phyloP scores from a whole-genome alignment of 2,113 vertebrate genomes.

The Forbesichthys agassizii region DNA sequence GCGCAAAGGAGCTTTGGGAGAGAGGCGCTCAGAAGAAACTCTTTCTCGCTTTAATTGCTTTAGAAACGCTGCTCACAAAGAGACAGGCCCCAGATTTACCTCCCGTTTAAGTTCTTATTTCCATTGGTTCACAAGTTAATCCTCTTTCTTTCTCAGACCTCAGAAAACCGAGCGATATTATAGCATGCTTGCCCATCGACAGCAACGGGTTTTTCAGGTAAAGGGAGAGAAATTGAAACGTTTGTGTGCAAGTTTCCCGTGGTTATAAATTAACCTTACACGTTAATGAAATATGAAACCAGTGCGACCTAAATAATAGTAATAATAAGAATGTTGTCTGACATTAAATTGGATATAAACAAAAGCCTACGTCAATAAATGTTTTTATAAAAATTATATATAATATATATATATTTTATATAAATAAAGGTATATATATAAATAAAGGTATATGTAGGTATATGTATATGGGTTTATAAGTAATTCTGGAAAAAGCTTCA shows the following conservation, averaged over 20 bases:
- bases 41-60: conserved; percentile 97
- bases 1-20: conserved; percentile 89
- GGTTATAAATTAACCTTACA: background rate
- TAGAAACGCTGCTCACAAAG: conserved; percentile 94
- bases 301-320: background rate
- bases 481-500: background rate
- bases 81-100: conserved; percentile 93
- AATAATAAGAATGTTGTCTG: background rate
- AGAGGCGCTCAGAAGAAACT: conserved; percentile 90
- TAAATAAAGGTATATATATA: no score
- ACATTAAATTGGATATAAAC: no score
- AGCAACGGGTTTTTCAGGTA: conserved; percentile 43
- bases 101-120: conserved; percentile 97
- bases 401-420: no score
- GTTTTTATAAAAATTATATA: no score
- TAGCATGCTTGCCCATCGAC: conserved; percentile 43
- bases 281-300: background rate
- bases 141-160: conserved; percentile 87
- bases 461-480: no score
- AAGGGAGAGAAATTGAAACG: conserved; percentile 27
- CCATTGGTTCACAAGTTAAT: conserved; percentile 98
- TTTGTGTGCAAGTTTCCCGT: conserved; percentile 21
- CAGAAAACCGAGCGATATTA: conserved; percentile 61
- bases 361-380: no score
- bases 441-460: no score